Evolutionary conservation across 23 tunicate genomes (phyloP).

Genomic region (Trididemnum nubilum): DNA sequence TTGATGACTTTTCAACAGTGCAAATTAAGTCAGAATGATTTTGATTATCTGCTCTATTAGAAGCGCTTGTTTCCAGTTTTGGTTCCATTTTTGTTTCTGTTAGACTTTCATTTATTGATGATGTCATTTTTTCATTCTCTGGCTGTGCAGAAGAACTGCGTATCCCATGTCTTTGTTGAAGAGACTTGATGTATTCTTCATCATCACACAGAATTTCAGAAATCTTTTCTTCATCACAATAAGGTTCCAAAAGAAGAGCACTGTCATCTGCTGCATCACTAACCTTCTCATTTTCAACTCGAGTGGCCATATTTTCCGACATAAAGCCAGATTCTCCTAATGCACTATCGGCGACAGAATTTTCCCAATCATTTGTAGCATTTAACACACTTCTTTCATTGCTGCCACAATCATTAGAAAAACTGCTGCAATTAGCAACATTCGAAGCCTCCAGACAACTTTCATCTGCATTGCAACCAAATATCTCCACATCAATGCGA

Average conservation of each 20-base stretch:
- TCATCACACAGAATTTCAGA: neutral
- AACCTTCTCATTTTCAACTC: neutral
- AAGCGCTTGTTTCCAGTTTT: no score
- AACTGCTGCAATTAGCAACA: no score
- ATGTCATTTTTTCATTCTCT: neutral
- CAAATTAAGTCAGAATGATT: no score
- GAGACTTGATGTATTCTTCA: constrained; percentile 8
- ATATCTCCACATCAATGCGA: no score
- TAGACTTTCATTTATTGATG: no score
- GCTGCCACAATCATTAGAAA: no score
- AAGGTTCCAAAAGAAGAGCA: neutral
- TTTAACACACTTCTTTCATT: neutral
- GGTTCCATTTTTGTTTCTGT: no score
- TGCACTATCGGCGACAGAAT: constrained; percentile 15
- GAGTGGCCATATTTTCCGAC: neutral
- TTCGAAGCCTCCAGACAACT: no score
- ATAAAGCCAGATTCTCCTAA: neutral
- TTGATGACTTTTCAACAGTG: no score
- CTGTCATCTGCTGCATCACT: neutral
- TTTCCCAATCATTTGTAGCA: neutral
- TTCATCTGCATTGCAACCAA: no score
- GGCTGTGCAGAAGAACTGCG: constrained; percentile 6
- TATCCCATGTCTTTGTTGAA: neutral
- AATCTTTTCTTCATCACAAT: neutral
- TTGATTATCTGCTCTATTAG: no score